Percentiles rank a stretch among this genome's conserved stretches.
Evolutionary conservation across 2,888 invertebrate genomes (phyloP).

Genomic region (Spialia ferax): DNA sequence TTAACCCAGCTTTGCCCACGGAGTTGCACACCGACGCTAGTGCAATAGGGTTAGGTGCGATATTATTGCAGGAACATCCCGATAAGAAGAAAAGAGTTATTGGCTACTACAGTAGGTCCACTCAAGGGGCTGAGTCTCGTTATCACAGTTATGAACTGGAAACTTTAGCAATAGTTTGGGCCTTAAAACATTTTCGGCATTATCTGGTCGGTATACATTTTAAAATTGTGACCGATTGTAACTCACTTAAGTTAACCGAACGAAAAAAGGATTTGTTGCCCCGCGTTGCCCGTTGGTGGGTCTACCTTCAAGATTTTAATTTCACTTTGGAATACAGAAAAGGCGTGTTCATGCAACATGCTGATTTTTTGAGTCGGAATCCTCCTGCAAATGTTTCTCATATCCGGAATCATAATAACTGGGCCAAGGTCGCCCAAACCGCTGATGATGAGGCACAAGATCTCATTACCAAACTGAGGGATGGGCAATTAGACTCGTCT

Average conservation of each 20-base stretch:
- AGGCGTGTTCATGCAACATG: not conserved
- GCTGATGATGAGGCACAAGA: not conserved
- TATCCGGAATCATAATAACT: not conserved
- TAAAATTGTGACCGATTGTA: conserved; percentile 48
- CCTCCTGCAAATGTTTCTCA: not conserved
- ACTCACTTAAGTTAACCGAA: conserved; percentile 50
- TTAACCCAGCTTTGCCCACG: not conserved
- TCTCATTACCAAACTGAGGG: too few species aligned
- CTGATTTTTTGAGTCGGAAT: not conserved
- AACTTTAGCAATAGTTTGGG: conserved; percentile 42
- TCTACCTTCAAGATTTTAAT: conserved; percentile 48
- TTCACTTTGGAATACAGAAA: conserved; percentile 22
- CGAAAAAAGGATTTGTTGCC: conserved; percentile 51
- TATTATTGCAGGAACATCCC: not conserved
- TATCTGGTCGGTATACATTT: conserved; percentile 46
- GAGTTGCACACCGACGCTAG: not conserved
- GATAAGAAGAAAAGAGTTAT: not conserved
- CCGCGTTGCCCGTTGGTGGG: conserved; percentile 52
- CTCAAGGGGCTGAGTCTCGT: not conserved
- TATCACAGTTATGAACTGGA: not conserved
- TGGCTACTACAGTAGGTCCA: not conserved
- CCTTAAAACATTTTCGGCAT: conserved; percentile 50
- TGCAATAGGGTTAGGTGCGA: not conserved
- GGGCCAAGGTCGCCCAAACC: not conserved
- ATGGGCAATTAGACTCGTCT: too few species aligned